Evolutionary conservation across 1,140 invertebrate genomes (phyloP).

Genomic region (Neodiprion virginianus): DNA sequence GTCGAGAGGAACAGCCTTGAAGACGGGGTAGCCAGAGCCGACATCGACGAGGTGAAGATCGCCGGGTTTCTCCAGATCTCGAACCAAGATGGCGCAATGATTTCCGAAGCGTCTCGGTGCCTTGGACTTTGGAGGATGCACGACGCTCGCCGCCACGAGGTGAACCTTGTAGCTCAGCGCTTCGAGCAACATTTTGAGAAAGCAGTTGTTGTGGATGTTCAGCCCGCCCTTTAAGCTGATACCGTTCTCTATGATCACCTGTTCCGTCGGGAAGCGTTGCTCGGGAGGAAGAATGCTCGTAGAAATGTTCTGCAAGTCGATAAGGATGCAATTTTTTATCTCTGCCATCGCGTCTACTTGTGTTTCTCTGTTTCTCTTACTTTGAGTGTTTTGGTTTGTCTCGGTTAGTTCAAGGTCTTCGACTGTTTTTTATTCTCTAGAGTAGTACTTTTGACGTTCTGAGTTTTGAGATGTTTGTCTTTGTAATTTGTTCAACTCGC

Average conservation of each 20-base stretch:
- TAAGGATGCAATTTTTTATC: not conserved
- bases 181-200: not conserved
- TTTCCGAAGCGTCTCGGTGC: not conserved
- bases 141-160: not conserved
- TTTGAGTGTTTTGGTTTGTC: too few relatives aligned
- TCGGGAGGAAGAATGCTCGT: not conserved
- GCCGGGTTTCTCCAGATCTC: not conserved
- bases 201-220: slow-evolving; percentile 9
- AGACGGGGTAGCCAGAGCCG: slow-evolving; percentile 4
- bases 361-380: too few relatives aligned
- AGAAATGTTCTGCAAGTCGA: slow-evolving; percentile 8
- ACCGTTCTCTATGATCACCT: not conserved
- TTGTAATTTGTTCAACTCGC: too few relatives aligned
- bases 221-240: not conserved
- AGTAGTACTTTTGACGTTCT: too few relatives aligned
- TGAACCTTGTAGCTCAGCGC: slow-evolving; percentile 4
- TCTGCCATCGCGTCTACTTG: not conserved
- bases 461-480: too few relatives aligned
- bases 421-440: too few relatives aligned
- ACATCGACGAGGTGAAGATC: slow-evolving; percentile 11
- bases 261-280: not conserved
- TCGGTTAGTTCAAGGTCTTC: too few relatives aligned
- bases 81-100: not conserved
- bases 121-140: not conserved
- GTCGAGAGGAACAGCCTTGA: slow-evolving; percentile 7